A percentile compares a stretch with the other conserved stretches of the same genome.
These are phyloP conservation scores for Arnoldichthys spilopterus DNA, from an alignment of 2,797 vertebrate genomes.

Conservation along the genomic window DNA sequence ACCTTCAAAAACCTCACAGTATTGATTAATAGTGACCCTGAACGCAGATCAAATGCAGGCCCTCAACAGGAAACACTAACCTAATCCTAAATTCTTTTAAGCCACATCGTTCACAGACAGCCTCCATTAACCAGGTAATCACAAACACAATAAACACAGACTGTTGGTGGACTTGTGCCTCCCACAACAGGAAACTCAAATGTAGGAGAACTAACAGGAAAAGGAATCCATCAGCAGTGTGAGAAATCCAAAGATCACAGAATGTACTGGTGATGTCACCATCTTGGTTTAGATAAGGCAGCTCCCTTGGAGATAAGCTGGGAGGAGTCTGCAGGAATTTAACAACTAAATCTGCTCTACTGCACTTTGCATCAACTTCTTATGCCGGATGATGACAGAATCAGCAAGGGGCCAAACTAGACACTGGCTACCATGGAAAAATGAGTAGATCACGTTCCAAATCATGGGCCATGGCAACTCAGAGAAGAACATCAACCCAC, in stretches of 20 bases:
- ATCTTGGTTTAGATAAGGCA: conserved; percentile 33
- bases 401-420: no score
- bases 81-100: neutral
- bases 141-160: neutral
- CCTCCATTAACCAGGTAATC: conserved; percentile 4
- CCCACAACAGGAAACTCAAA: conserved; percentile 20
- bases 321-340: neutral
- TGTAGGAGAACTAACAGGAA: conserved; percentile 23
- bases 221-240: conserved; percentile 15
- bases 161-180: conserved; percentile 15
- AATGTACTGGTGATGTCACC: conserved; percentile 20
- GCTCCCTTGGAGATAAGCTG: conserved; percentile 23
- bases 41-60: neutral
- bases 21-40: neutral
- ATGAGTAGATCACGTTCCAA: neutral
- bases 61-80: neutral
- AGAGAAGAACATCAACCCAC: neutral
- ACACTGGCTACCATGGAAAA: neutral
- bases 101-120: neutral
- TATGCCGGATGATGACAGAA: neutral
- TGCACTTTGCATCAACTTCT: neutral
- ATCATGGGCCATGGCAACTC: neutral
- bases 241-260: conserved; percentile 1
- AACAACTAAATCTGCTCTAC: neutral
- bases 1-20: no score